These are phyloP conservation scores for Drosophila biarmipes DNA, from an alignment of 1,140 invertebrate genomes.

Conservation along the genomic window DNA sequence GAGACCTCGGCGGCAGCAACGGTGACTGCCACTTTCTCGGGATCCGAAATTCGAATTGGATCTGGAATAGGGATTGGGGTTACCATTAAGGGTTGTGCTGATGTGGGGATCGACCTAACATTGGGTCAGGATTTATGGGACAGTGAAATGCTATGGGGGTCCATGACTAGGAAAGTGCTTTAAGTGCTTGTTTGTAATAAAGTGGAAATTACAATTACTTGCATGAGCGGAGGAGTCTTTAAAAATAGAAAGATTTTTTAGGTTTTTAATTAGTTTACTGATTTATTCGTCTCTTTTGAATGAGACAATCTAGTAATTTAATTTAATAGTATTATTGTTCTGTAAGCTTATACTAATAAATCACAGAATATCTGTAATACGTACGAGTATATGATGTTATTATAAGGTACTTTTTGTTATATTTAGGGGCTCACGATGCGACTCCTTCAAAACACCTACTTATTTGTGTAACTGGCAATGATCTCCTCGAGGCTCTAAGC, in stretches of 20 bases:
- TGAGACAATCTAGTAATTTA: too few relatives aligned
- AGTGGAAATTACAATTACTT: not conserved
- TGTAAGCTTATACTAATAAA: too few relatives aligned
- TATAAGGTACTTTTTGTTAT: too few relatives aligned
- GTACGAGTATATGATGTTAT: too few relatives aligned
- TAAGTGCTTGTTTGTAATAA: slow-evolving; percentile 23
- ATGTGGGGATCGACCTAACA: slow-evolving; percentile 10
- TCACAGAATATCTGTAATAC: too few relatives aligned
- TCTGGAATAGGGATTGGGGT: slow-evolving; percentile 20
- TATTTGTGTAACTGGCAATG: not conserved
- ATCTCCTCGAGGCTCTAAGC: not conserved
- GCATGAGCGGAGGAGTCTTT: not conserved
- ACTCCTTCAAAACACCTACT: not conserved
- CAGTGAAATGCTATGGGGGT: not conserved
- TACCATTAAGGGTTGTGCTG: slow-evolving; percentile 28
- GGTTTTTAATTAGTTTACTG: not conserved
- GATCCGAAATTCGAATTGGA: slow-evolving; percentile 45
- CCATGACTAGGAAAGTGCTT: not conserved
- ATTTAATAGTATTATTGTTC: too few relatives aligned
- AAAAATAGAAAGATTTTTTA: not conserved
- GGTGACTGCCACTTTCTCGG: slow-evolving; percentile 50
- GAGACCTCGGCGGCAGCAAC: slow-evolving; percentile 19
- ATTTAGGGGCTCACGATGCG: too few relatives aligned
- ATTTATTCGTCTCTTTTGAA: not conserved
- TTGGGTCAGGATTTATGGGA: slow-evolving; percentile 29